These are phyloP conservation scores for Anguilla pacifica DNA, from an alignment of 2,797 vertebrate species.

Conservation along the genomic window DNA sequence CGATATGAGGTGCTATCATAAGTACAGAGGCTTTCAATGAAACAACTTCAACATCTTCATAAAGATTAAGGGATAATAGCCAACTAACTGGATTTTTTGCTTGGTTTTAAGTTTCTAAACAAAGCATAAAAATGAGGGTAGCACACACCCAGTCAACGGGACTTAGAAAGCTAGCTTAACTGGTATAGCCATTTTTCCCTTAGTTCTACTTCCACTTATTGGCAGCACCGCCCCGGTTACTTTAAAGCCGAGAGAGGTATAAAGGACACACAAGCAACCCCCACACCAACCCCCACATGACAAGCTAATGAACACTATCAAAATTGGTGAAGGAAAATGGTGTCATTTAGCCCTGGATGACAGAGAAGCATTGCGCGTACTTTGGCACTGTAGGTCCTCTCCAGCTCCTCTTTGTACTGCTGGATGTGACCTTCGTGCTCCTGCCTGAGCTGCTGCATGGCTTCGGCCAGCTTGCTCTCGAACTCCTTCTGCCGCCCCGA, in stretches of 20 bases:
- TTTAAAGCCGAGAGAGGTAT: not conserved
- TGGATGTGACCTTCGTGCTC: slow-evolving; percentile 76
- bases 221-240: not conserved
- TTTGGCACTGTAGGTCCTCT: slow-evolving; percentile 72
- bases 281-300: not conserved
- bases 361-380: slow-evolving; percentile 56
- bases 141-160: not conserved
- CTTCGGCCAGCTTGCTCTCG: slow-evolving; percentile 71
- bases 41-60: not conserved
- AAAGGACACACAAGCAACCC: not conserved
- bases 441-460: slow-evolving; percentile 74
- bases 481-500: slow-evolving; percentile 68
- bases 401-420: slow-evolving; percentile 79
- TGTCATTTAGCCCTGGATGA: not conserved
- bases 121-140: not conserved
- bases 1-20: not conserved
- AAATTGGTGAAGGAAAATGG: not conserved
- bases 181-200: not conserved
- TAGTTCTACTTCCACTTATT: not conserved
- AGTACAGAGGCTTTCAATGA: not conserved
- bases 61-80: not conserved
- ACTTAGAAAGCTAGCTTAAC: not conserved
- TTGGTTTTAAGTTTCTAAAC: not conserved
- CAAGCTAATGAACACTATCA: not conserved
- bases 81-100: not conserved